phyloP scores from a whole-genome alignment of 2,888 invertebrate species.

The Caenorhabditis sulstoni region DNA sequence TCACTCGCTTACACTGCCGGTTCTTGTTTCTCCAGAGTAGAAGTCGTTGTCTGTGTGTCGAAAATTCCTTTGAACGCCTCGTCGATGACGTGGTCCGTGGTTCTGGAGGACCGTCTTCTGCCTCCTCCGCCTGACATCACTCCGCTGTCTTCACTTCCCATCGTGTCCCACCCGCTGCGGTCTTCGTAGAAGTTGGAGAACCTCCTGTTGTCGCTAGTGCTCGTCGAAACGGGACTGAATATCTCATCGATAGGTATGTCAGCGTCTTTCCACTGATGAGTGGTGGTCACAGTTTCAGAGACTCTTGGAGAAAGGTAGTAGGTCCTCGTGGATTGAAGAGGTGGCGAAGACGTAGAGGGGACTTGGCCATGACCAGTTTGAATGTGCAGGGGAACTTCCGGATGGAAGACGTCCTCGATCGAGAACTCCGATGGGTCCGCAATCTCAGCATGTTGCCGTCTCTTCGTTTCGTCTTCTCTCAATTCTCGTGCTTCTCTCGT shows the following conservation, averaged over 20 bases:
- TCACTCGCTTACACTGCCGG: too few relatives aligned
- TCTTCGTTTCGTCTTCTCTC: background rate
- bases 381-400: conserved; percentile 29
- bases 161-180: conserved; percentile 52
- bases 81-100: conserved; percentile 36
- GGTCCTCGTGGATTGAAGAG: conserved; percentile 28
- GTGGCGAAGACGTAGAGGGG: conserved; percentile 49
- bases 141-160: conserved; percentile 55
- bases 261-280: conserved; percentile 53
- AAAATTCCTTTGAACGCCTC: conserved; percentile 52
- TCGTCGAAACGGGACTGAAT: conserved; percentile 42
- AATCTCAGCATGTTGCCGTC: background rate
- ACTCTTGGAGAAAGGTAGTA: conserved; percentile 42
- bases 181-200: conserved; percentile 57
- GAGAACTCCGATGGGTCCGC: conserved; percentile 23
- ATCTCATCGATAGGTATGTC: conserved; percentile 46
- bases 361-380: conserved; percentile 18
- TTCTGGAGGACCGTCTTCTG: conserved; percentile 32
- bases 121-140: conserved; percentile 48
- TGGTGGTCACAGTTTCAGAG: conserved; percentile 42
- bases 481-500: too few relatives aligned
- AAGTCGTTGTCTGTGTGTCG: conserved; percentile 30
- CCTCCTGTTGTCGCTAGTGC: conserved; percentile 23
- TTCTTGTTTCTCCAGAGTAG: background rate
- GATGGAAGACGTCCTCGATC: conserved; percentile 27